Evolutionary conservation across 2,797 vertebrate genomes (phyloP).

Genomic region (Capromys pilorides): DNA sequence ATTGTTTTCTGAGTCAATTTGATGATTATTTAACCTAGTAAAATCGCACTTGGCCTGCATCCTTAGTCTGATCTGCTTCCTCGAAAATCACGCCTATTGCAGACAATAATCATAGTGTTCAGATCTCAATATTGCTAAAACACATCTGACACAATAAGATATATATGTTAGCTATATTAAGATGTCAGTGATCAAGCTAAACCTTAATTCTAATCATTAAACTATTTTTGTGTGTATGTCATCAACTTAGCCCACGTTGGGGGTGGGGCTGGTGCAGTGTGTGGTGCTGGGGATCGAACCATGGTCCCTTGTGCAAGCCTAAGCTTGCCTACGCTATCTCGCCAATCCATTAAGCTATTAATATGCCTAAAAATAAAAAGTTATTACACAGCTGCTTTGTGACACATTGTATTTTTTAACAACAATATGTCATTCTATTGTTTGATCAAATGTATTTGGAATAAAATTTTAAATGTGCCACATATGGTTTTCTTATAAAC

Average conservation of each 20-base stretch:
- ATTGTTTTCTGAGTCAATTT: not conserved
- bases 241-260: too few species aligned
- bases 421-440: not conserved
- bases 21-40: not conserved
- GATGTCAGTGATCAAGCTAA: not conserved
- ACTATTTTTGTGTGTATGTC: not conserved
- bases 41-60: not conserved
- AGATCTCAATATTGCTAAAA: conserved; percentile 18
- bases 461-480: conserved; percentile 24
- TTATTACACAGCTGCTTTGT: not conserved
- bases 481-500: not conserved
- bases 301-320: too few species aligned
- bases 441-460: not conserved
- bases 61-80: not conserved
- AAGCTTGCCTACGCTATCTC: too few species aligned
- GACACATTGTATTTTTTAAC: not conserved
- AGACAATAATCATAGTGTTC: not conserved
- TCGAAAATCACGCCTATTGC: not conserved
- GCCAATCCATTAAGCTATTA: not conserved
- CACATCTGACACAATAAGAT: not conserved
- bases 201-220: not conserved
- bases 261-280: too few species aligned
- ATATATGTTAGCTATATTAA: not conserved
- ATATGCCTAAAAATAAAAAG: not conserved
- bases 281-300: too few species aligned